phyloP scores from a whole-genome alignment of 2,888 invertebrate genomes.

The Nomada fucata region DNA sequence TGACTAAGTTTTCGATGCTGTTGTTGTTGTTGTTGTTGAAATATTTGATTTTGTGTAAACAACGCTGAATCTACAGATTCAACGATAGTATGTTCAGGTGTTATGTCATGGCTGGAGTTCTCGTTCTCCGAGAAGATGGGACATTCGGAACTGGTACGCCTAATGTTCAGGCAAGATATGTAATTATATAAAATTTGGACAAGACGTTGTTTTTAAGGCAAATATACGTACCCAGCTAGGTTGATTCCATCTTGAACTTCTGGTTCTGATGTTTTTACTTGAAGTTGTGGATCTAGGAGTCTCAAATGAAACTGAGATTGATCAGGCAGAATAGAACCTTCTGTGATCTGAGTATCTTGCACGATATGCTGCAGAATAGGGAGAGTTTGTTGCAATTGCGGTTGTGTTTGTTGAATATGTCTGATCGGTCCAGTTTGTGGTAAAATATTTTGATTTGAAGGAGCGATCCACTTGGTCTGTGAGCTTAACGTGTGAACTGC shows the following conservation, averaged over 20 bases:
- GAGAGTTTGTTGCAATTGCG: constrained; percentile 58
- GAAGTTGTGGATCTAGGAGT: constrained; percentile 73
- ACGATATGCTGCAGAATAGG: constrained; percentile 56
- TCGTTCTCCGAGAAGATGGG: constrained; percentile 80
- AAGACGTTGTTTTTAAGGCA: background rate
- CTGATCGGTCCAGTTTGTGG: constrained; percentile 70
- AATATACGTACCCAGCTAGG: constrained; percentile 74
- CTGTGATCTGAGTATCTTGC: constrained; percentile 63
- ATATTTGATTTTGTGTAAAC: constrained; percentile 73
- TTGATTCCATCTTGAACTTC: constrained; percentile 72
- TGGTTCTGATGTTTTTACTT: constrained; percentile 65
- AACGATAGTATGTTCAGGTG: constrained; percentile 81
- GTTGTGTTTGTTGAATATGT: constrained; percentile 67
- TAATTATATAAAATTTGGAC: background rate
- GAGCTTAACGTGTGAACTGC: constrained; percentile 44
- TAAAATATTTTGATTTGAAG: constrained; percentile 55
- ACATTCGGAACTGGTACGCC: constrained; percentile 80
- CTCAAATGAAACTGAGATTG: constrained; percentile 76
- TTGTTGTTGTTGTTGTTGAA: constrained; percentile 66
- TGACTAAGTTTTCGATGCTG: constrained; percentile 81
- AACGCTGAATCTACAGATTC: constrained; percentile 74
- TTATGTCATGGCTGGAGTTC: constrained; percentile 81
- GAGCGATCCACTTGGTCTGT: constrained; percentile 66
- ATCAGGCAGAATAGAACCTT: constrained; percentile 58
- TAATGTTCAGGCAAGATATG: constrained; percentile 52